These are phyloP conservation scores for Salvelinus alpinus DNA, from an alignment of 2,113 vertebrate species.

Conservation along the genomic window DNA sequence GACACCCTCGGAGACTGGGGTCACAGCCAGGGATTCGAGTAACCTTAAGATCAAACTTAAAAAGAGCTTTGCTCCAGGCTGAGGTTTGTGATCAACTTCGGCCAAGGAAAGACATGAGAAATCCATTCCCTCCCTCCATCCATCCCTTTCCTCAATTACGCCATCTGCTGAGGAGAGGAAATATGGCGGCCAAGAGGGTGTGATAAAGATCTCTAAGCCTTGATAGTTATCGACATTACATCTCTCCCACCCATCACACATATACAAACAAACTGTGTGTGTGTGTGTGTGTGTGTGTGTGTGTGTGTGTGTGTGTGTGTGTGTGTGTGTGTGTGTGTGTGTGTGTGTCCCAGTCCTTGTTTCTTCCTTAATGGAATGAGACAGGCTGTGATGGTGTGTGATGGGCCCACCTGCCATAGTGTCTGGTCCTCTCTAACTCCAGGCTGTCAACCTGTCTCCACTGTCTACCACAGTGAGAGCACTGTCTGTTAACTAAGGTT, in stretches of 20 bases:
- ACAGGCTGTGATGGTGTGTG: neutral
- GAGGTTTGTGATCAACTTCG: neutral
- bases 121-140: neutral
- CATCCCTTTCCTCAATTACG: neutral
- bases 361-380: constrained; percentile 6
- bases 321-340: neutral
- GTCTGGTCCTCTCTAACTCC: constrained; percentile 1
- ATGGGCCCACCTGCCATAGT: neutral
- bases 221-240: neutral
- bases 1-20: too few relatives aligned
- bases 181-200: neutral
- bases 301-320: neutral
- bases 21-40: too few relatives aligned
- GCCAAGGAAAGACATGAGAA: neutral
- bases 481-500: too few relatives aligned
- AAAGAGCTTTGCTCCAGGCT: neutral
- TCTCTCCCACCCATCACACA: neutral
- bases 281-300: too few relatives aligned
- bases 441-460: neutral
- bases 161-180: neutral
- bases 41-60: neutral
- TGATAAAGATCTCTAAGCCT: neutral
- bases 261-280: neutral
- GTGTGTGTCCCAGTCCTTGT: neutral
- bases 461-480: neutral